Evolutionary conservation across 1,140 invertebrate genomes (phyloP).

Genomic region (Carposina sasakii): DNA sequence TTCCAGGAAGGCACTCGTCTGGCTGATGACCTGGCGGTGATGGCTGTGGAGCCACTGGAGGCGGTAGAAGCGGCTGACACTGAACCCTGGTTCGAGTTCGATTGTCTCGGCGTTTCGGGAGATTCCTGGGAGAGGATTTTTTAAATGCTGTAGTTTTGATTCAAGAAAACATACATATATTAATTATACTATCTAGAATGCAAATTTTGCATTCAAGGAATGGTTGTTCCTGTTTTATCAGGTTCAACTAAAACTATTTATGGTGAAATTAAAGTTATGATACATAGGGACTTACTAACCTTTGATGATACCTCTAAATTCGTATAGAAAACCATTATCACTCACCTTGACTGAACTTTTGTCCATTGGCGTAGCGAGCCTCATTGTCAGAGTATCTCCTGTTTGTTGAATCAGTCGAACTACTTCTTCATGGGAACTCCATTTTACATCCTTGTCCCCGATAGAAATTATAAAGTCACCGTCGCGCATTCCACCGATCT

Average conservation of each 20-base stretch:
- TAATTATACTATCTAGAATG: no score
- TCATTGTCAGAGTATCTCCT: slow-evolving; percentile 82
- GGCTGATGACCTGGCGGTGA: slow-evolving; percentile 35
- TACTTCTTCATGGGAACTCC: slow-evolving; percentile 93
- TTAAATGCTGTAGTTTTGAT: no score
- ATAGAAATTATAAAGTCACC: slow-evolving; percentile 96
- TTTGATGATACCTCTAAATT: slow-evolving; percentile 1
- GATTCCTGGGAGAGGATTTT: slow-evolving; percentile 39
- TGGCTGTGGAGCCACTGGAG: slow-evolving; percentile 54
- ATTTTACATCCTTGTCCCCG: slow-evolving; percentile 92
- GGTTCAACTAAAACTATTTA: no score
- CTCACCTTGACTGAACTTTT: slow-evolving; percentile 82
- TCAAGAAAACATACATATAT: no score
- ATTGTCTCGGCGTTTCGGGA: slow-evolving; percentile 36
- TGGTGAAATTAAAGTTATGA: no score
- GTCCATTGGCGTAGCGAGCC: slow-evolving; percentile 92
- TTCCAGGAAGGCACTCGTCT: slow-evolving; percentile 64
- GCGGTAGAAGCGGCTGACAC: slow-evolving; percentile 65
- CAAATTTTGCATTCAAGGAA: no score
- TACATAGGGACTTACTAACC: no score
- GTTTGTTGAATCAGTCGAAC: slow-evolving; percentile 88
- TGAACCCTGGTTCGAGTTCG: slow-evolving; percentile 56
- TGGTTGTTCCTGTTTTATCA: no score
- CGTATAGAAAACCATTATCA: not conserved
- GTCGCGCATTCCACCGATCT: slow-evolving; percentile 93